Conservation (phyloP, 1,140 invertebrate genomes). For the Teleopsis dalmanni region DNA sequence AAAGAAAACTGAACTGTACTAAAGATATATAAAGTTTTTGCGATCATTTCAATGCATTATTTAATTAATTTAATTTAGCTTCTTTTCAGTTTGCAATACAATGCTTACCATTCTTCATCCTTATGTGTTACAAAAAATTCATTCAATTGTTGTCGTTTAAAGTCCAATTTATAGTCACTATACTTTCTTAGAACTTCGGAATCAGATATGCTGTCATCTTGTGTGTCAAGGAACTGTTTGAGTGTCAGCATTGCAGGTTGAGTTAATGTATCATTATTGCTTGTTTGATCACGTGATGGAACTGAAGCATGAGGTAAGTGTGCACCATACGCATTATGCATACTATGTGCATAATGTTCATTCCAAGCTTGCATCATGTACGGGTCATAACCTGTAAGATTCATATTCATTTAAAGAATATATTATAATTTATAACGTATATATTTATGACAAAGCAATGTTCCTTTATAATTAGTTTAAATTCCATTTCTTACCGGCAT, state of each 20-base stretch:
- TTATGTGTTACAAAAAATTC: conserved; percentile 99
- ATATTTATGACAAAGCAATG: not conserved
- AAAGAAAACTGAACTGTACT: not conserved
- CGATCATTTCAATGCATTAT: not conserved
- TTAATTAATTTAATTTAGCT: conserved; percentile 5
- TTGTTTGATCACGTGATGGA: conserved; percentile 20
- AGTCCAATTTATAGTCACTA: conserved; percentile 97
- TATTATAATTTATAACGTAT: not conserved
- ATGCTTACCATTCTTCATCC: conserved; percentile 98
- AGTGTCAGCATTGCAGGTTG: conserved; percentile 95
- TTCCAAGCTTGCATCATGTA: conserved; percentile 41
- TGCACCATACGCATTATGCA: conserved; percentile 40
- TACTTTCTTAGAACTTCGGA: conserved; percentile 96
- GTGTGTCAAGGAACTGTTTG: conserved; percentile 91
- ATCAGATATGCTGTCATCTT: conserved; percentile 95
- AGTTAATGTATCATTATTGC: conserved; percentile 44
- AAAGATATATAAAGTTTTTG: not conserved
- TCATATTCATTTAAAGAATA: not conserved
- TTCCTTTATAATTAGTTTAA: not conserved
- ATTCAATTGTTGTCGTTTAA: conserved; percentile 90
- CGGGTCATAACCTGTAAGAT: conserved; percentile 30
- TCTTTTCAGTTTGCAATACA: not conserved
- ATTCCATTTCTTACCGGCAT: conserved; percentile 34
- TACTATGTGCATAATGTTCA: conserved; percentile 42
- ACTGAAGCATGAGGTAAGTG: conserved; percentile 24